Percentiles rank a stretch among this genome's conserved stretches.
Evolutionary conservation across 2,888 invertebrate species (phyloP).

Genomic region (Dicyrtoma fusca): DNA sequence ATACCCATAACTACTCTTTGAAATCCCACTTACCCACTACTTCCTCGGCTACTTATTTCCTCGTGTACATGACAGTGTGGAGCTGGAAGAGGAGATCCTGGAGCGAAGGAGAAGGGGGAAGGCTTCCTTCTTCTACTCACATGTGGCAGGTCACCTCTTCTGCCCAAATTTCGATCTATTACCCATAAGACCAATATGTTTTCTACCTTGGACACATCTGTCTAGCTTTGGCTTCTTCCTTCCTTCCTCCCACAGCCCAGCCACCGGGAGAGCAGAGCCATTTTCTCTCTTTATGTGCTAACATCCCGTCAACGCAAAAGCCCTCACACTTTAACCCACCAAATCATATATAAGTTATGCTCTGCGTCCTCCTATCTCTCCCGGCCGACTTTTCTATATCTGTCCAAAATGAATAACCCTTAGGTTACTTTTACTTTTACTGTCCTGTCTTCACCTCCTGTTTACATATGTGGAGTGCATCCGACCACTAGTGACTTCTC

Average conservation of each 20-base stretch:
- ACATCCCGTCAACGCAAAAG: background rate
- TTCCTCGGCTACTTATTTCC: too few species aligned
- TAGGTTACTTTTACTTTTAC: too few species aligned
- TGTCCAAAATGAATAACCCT: background rate
- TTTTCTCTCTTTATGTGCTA: background rate
- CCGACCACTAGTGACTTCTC: too few species aligned
- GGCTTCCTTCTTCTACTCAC: conserved; percentile 15
- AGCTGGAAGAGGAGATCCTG: background rate
- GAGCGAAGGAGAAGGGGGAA: background rate
- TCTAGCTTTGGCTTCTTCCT: conserved; percentile 6
- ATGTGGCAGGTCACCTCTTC: conserved; percentile 31
- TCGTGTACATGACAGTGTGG: too few species aligned
- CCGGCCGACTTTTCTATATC: background rate
- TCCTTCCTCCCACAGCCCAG: conserved; percentile 4
- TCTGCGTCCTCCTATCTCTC: background rate
- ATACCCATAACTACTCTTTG: too few species aligned
- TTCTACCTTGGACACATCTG: conserved; percentile 31
- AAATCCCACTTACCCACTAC: too few species aligned
- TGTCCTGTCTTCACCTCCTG: conserved; percentile 2
- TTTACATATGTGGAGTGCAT: too few species aligned
- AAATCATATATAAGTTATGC: background rate
- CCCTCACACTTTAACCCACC: background rate
- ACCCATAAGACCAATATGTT: conserved; percentile 36
- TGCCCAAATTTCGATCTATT: conserved; percentile 32
- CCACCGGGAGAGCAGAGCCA: background rate